Evolutionary conservation across 1,140 invertebrate genomes (phyloP), one percentile per base, ranked within the genome.

Genomic region (Drosophila nasuta): DNA sequence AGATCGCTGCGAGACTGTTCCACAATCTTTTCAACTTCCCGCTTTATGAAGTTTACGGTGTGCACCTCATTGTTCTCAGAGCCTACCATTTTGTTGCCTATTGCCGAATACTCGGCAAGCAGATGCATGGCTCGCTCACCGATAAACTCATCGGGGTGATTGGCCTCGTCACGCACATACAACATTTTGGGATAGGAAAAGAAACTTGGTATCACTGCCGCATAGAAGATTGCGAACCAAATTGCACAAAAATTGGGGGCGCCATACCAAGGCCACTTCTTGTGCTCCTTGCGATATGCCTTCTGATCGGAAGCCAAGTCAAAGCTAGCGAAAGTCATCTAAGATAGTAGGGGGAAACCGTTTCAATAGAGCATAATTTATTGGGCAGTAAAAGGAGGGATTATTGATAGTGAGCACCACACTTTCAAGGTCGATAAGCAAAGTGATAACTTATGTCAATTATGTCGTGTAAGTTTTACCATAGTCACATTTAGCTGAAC

Each of bases 81-180:
- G 11, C 95, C 95, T 2, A 93, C 93, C 35, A 95, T 93, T 82
- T 96, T 93, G 11, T 96, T 95, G 0, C 96, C 96, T 58, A 96
- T 93, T 3, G 93, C 93, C 0, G 95, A 95, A 62, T 97, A 93
- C 80, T 95, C 94, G n/a, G 94, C 91, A 30, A 97, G 92, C 79
- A 96, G 81, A 0, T 45, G 51, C 70, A 79, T 76, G 2, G 91
- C 79, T 17, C 91, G 68, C 43, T 91, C 90, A 0, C 91, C 91
- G n/a, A 92, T 88, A 46, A 92, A 92, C 58, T 92, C 78, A 28
- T 88, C 69, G 2, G 77, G 75, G 69, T 92, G 86, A 13, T 73
- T 45, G 5, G 30, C 49, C 62, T 92, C 91, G 38, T 92, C 77
- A 1, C 63, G 72, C 1, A 76, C 25, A 28, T 79, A 76, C 1